Base-by-base conservation (phyloP, 1,140 invertebrate genomes). In the Cotesia chilonis region DNA sequence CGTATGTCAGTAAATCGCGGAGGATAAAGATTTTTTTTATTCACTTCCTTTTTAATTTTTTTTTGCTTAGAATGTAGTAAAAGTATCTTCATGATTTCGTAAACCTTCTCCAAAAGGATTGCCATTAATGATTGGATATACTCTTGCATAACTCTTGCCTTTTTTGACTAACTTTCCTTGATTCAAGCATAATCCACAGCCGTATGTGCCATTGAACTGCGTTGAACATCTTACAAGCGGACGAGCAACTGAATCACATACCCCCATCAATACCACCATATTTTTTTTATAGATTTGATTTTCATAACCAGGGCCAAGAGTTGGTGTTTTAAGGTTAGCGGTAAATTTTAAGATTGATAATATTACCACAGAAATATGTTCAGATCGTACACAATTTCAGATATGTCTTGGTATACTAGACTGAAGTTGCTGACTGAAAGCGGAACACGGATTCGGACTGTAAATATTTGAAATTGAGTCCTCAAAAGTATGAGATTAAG, bases 201-300 rank as follows among this genome's bases (percentile, higher is more conserved):
- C 54, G 17, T 59, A 68, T 20, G 37, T 59, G 1, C 67, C 67
- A 12, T 59, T 35, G 38, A 59, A 68, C 4, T 36, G 20, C 1
- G 54, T 68, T n/a, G 28, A 36, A 37, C 54, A 37, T 17, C 67
- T 57, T 17, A 68, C 9, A 12, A 57, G n/a, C 14, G 52, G 67
- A 14, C 67, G 35, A n/a, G 20, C 52, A 1, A 55, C 10, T 4
- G 66, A 54, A 70, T 77, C 71, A 66, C 55, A 69, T 41, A 75
- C 63, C 17, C 47, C 51, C 7, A 68, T 38, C 28, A 72, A 67
- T 7, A 68, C 7, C 2, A 41, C 2, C 10, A 41, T 7, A 68
- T 72, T 72, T 59, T 66, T 67, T 7, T n/a, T 14, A 38, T 41
- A 47, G 3, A 17, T 17, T 1, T 17, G 17, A 17, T 17, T 17